Evolutionary conservation across 1,140 invertebrate species (phyloP).

Genomic region (Penaeus vannamei): DNA sequence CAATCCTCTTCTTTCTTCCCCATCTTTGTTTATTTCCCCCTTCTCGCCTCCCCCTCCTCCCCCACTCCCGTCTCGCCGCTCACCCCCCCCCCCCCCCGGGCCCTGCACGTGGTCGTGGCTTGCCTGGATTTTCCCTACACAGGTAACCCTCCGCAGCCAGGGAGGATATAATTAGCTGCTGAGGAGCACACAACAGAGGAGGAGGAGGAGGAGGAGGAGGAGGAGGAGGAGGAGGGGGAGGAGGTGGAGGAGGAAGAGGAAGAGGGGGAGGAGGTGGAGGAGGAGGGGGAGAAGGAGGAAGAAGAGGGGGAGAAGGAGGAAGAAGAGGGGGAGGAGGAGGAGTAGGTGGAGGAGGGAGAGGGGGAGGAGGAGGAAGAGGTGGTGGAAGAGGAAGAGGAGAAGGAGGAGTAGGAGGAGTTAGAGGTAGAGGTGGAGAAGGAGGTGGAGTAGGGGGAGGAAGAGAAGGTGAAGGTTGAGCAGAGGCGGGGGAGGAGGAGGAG

Average conservation of each 20-base stretch:
- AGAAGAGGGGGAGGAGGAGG: background rate
- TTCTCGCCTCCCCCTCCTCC: too few species aligned
- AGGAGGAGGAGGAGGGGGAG: background rate
- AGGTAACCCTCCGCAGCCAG: too few species aligned
- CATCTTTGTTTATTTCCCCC: background rate
- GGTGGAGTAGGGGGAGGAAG: background rate
- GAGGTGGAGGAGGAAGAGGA: background rate
- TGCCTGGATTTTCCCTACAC: too few species aligned
- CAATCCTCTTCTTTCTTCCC: background rate
- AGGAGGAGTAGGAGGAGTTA: background rate
- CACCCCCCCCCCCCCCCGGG: too few species aligned
- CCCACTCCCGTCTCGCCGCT: too few species aligned
- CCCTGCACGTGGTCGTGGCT: too few species aligned
- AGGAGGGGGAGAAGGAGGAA: background rate
- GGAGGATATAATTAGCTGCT: background rate
- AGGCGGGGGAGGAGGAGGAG: background rate
- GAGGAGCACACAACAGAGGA: background rate
- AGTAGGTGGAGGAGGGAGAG: background rate
- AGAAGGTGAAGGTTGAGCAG: background rate
- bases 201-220: background rate
- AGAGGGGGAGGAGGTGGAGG: background rate
- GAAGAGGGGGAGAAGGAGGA: background rate
- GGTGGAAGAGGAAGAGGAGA: background rate
- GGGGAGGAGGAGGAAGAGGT: background rate
- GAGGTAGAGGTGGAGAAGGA: background rate